Percentiles rank a stretch among this genome's conserved stretches.
phyloP scores from a whole-genome alignment of 2,113 vertebrate species.

The Bambusicola thoracicus region DNA sequence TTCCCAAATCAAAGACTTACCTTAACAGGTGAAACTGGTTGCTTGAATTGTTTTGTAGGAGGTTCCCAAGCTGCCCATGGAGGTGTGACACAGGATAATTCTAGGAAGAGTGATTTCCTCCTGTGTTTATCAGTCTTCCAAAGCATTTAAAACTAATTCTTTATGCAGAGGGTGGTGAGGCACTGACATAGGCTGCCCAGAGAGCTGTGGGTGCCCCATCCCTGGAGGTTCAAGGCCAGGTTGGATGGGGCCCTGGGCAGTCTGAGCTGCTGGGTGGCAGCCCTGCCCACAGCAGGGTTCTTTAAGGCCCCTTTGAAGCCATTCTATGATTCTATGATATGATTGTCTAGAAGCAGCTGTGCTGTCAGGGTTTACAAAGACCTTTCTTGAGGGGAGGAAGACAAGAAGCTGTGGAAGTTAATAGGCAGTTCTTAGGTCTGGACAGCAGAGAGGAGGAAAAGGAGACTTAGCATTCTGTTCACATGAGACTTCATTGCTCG shows the following conservation, averaged over 20 bases:
- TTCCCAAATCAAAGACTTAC: not conserved
- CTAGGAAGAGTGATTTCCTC: not conserved
- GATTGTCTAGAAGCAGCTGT: not conserved
- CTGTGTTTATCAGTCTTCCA: not conserved
- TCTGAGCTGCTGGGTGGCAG: not conserved
- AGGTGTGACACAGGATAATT: not conserved
- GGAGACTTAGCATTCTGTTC: not conserved
- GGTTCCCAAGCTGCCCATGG: not conserved
- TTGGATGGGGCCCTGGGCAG: not conserved
- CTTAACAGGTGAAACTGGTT: conserved; percentile 5
- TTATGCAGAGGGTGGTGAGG: not conserved
- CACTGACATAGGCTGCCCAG: not conserved
- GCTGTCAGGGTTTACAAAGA: not conserved
- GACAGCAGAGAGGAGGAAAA: not conserved
- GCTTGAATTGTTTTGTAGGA: not conserved
- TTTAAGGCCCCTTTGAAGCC: not conserved
- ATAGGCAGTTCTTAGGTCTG: not conserved
- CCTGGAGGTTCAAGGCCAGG: not conserved
- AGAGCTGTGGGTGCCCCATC: not conserved
- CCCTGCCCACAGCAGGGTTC: not conserved
- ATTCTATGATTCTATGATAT: not conserved
- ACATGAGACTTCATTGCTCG: accelerated
- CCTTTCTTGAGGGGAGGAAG: not conserved
- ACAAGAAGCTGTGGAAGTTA: not conserved
- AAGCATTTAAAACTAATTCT: not conserved